These are phyloP conservation scores for Steinernema scapterisci DNA, from an alignment of 2,888 invertebrate species.

Conservation along the genomic window DNA sequence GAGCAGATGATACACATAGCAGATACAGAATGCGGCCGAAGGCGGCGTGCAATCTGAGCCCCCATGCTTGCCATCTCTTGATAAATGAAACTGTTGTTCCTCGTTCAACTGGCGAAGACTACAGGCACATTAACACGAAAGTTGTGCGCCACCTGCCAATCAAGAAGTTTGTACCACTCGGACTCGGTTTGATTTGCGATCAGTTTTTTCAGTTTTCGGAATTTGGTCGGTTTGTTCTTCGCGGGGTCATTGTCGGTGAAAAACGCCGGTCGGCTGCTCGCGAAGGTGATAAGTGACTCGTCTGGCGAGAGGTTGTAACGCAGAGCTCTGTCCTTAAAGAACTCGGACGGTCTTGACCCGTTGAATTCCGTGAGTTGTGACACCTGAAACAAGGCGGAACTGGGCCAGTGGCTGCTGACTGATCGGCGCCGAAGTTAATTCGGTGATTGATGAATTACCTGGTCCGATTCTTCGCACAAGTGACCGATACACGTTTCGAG, in stretches of 20 bases:
- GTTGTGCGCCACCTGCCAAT: constrained; percentile 35
- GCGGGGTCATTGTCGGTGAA: not conserved
- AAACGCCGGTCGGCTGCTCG: constrained; percentile 33
- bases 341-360: constrained; percentile 1
- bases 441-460: constrained; percentile 29
- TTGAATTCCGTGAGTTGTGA: constrained; percentile 27
- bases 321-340: constrained; percentile 36
- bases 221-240: constrained; percentile 8
- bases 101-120: not conserved
- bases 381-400: constrained; percentile 7
- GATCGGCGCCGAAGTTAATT: not conserved
- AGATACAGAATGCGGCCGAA: too few species aligned
- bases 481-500: constrained; percentile 29
- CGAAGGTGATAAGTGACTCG: constrained; percentile 30
- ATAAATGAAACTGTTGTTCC: too few species aligned
- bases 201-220: constrained; percentile 30
- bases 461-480: constrained; percentile 34
- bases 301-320: constrained; percentile 35
- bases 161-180: constrained; percentile 34
- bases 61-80: too few species aligned
- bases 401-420: not conserved
- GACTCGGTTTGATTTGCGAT: constrained; percentile 28
- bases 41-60: too few species aligned
- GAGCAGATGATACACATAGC: too few species aligned
- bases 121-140: constrained; percentile 20